Percentiles rank a stretch among this genome's conserved stretches.
These are phyloP conservation scores for Octopus bimaculoides DNA, from an alignment of 1,140 invertebrate genomes.

Conservation along the genomic window DNA sequence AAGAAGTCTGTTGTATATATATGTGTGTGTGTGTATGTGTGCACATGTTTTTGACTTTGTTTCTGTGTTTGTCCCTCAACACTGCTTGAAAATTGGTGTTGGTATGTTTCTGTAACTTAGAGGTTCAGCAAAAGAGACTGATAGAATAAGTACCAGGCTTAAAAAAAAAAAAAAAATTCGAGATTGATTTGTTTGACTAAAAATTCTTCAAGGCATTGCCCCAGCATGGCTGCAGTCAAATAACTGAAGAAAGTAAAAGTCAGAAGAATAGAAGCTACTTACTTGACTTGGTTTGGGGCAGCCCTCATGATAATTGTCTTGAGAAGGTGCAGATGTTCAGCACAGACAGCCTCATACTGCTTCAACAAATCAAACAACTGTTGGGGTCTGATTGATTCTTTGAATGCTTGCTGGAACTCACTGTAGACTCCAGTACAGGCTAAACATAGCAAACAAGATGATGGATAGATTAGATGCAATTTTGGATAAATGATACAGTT, in stretches of 20 bases:
- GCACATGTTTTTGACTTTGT: no score
- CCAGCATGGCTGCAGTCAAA: not conserved
- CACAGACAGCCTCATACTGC: conserved; percentile 39
- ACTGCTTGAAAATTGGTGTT: no score
- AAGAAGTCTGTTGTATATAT: no score
- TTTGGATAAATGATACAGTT: no score
- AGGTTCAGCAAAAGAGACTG: no score
- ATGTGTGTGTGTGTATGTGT: no score
- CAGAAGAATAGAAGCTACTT: conserved; percentile 5
- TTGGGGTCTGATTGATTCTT: conserved; percentile 25
- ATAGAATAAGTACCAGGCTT: no score
- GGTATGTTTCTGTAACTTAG: no score
- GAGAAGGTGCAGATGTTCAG: conserved; percentile 39
- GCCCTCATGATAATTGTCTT: conserved; percentile 38
- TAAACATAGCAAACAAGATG: conserved; percentile 22
- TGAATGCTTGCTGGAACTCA: conserved; percentile 39
- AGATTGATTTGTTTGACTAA: not conserved
- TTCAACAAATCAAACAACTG: conserved; percentile 39
- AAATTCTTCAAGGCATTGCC: not conserved
- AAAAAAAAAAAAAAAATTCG: no score
- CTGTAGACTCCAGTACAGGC: conserved; percentile 43
- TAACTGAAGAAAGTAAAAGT: not conserved
- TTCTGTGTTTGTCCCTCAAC: no score
- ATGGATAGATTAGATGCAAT: no score
- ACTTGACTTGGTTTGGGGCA: conserved; percentile 39